phyloP scores from a whole-genome alignment of 2,113 vertebrate genomes.

The Ciconia maguari region DNA sequence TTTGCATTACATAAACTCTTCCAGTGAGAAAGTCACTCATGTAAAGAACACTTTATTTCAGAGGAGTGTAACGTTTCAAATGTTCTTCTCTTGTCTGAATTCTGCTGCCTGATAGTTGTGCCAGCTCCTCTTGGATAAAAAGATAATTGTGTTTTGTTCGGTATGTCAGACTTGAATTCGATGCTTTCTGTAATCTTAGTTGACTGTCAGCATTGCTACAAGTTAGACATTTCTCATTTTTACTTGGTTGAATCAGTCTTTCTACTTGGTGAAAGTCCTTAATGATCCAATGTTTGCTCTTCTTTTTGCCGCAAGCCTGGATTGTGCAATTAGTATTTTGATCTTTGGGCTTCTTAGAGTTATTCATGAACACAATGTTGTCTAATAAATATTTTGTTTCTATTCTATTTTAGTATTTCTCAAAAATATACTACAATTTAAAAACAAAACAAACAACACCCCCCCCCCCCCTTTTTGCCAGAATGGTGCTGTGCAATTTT shows the following conservation, averaged over 20 bases:
- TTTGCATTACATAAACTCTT: background rate
- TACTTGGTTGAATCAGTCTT: background rate
- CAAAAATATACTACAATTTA: background rate
- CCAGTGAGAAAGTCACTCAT: background rate
- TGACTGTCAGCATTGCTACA: background rate
- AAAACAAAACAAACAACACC: background rate
- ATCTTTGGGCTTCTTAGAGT: background rate
- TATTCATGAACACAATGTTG: accelerated
- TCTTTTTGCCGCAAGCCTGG: background rate
- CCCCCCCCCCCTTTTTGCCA: accelerated
- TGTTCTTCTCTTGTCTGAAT: background rate
- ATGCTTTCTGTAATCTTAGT: background rate
- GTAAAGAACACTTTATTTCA: background rate
- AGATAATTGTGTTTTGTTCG: background rate
- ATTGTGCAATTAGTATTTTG: conserved; percentile 9
- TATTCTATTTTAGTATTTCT: background rate
- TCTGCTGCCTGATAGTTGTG: background rate
- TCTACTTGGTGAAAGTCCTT: background rate
- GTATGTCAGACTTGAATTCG: background rate
- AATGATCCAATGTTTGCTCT: background rate
- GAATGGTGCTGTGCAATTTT: background rate
- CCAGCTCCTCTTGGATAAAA: background rate
- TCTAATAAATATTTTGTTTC: background rate
- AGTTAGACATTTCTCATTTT: background rate
- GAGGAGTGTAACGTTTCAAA: background rate